phyloP scores from a whole-genome alignment of 2,888 invertebrate species.

The Ophion ventricosus region DNA sequence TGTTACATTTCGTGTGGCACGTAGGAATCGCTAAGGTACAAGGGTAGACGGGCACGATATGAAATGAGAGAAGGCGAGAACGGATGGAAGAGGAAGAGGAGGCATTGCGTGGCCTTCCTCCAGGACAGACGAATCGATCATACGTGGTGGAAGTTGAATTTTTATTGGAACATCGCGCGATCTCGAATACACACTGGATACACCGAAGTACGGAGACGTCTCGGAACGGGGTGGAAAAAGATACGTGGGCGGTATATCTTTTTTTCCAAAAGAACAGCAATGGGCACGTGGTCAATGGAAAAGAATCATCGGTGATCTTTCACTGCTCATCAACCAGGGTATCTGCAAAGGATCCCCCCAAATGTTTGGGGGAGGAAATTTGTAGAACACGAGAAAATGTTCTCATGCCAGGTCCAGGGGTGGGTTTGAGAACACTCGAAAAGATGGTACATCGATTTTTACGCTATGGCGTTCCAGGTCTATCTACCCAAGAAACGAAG shows the following conservation, averaged over 20 bases:
- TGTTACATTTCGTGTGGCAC: conserved; percentile 65
- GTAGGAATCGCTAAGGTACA: conserved; percentile 64
- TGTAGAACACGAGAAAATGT: neutral
- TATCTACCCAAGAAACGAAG: conserved; percentile 21
- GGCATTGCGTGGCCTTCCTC: conserved; percentile 70
- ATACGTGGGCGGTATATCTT: conserved; percentile 1
- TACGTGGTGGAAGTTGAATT: conserved; percentile 81
- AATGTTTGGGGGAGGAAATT: neutral
- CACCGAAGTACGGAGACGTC: conserved; percentile 45
- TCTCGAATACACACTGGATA: conserved; percentile 63
- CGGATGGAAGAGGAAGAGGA: conserved; percentile 55
- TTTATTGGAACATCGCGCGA: conserved; percentile 77
- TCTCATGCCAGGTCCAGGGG: neutral
- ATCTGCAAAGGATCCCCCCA: neutral
- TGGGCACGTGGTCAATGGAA: too few relatives aligned
- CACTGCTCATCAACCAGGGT: too few relatives aligned
- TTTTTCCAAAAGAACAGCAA: neutral
- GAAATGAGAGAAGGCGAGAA: conserved; percentile 51
- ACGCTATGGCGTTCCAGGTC: neutral
- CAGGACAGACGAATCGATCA: conserved; percentile 79
- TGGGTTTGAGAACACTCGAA: neutral
- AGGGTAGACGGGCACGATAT: conserved; percentile 56
- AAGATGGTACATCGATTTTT: conserved; percentile 14
- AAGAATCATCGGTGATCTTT: too few relatives aligned
- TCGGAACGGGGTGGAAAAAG: conserved; percentile 17